Evolutionary conservation across 2,797 vertebrate genomes (phyloP).

Genomic region (Cuniculus paca): DNA sequence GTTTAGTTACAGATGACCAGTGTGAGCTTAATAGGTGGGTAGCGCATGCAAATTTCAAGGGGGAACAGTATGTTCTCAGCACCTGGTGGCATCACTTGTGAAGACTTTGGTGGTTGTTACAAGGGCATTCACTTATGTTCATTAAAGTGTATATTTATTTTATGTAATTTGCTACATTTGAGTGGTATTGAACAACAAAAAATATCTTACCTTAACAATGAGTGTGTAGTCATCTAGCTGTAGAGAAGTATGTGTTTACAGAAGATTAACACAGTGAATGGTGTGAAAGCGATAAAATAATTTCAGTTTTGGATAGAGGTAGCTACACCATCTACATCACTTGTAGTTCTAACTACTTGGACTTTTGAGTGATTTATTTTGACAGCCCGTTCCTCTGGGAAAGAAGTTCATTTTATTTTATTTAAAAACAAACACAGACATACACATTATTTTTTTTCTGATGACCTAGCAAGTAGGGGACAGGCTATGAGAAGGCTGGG

Average conservation of each 20-base stretch:
- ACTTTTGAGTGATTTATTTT: constrained; percentile 13
- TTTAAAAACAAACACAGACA: not conserved
- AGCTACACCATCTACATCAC: not conserved
- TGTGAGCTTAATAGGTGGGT: not conserved
- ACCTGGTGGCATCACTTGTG: not conserved
- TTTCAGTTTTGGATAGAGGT: not conserved
- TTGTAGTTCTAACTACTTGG: not conserved
- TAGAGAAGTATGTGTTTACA: not conserved
- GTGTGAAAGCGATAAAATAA: not conserved
- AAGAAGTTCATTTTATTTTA: not conserved
- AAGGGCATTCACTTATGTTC: not conserved
- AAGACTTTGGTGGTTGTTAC: not conserved
- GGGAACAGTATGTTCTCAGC: not conserved
- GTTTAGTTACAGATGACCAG: not conserved
- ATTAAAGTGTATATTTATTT: not conserved
- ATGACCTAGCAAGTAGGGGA: not conserved
- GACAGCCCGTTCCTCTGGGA: not conserved
- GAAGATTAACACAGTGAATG: not conserved
- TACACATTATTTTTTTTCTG: not conserved
- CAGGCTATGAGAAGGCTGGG: not conserved
- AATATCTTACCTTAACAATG: not conserved
- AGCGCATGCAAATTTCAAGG: not conserved
- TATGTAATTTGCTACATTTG: not conserved
- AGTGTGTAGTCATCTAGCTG: not conserved
- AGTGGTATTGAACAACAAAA: constrained; percentile 5